Evolutionary conservation across 2,113 vertebrate genomes (phyloP).

Genomic region (Mastomys natalensis): DNA sequence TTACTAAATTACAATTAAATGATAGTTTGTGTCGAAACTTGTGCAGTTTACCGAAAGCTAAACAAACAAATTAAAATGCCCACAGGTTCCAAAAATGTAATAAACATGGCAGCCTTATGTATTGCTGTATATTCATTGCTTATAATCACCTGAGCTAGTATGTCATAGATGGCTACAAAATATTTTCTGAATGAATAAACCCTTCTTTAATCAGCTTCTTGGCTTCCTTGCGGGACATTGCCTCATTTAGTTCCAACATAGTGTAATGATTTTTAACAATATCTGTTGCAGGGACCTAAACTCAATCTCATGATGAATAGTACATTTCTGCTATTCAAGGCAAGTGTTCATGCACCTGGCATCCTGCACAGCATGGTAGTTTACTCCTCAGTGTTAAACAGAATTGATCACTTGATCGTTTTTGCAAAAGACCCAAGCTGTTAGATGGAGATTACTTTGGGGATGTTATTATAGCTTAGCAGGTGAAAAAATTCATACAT

Average conservation of each 20-base stretch:
- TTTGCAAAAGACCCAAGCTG: slow-evolving; percentile 73
- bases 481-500: slow-evolving; percentile 67
- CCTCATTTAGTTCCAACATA: slow-evolving; percentile 20
- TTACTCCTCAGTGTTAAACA: slow-evolving; percentile 67
- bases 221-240: slow-evolving; percentile 6
- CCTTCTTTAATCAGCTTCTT: slow-evolving; percentile 25
- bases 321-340: slow-evolving; percentile 49
- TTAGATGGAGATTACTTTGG: slow-evolving; percentile 71
- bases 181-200: slow-evolving; percentile 60
- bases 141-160: not conserved
- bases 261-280: slow-evolving; percentile 45
- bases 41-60: not conserved
- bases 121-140: not conserved
- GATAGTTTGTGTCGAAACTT: not conserved
- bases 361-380: slow-evolving; percentile 37
- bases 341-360: slow-evolving; percentile 62
- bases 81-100: not conserved
- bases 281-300: not conserved
- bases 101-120: not conserved
- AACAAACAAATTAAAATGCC: not conserved
- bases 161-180: slow-evolving; percentile 13
- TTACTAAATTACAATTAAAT: slow-evolving; percentile 2
- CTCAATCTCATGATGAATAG: slow-evolving; percentile 40
- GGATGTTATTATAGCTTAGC: slow-evolving; percentile 69
- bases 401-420: slow-evolving; percentile 75